Conservation (phyloP, 1,140 invertebrate genomes). For the Thrips palmi region DNA sequence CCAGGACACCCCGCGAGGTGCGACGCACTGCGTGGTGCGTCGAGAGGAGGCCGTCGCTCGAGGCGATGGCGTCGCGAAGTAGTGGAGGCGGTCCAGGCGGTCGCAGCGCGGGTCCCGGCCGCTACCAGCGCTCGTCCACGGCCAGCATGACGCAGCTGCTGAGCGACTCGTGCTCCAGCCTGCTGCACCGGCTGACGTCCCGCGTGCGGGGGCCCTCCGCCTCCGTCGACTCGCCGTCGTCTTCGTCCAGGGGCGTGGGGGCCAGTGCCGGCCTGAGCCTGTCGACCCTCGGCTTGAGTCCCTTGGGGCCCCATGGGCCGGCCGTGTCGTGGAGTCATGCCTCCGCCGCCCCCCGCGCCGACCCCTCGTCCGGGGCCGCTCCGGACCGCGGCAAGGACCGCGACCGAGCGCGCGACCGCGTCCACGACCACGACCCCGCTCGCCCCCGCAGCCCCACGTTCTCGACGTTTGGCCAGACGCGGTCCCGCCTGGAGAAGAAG, state of each 20-base stretch:
- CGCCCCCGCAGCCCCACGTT: too few relatives aligned
- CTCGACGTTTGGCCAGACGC: too few relatives aligned
- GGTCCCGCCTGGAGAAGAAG: not conserved
- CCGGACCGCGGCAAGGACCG: not conserved
- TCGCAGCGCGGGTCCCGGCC: too few relatives aligned
- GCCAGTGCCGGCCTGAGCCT: too few relatives aligned
- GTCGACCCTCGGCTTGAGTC: not conserved
- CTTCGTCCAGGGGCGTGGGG: not conserved
- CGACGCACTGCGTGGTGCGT: too few relatives aligned
- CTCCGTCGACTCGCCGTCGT: slow-evolving; percentile 5
- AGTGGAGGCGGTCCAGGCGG: too few relatives aligned
- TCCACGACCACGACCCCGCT: too few relatives aligned
- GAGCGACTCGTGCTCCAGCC: slow-evolving; percentile 63
- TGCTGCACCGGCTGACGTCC: slow-evolving; percentile 56
- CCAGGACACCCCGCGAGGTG: too few relatives aligned
- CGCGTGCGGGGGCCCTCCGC: slow-evolving; percentile 45
- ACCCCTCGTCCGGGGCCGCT: not conserved
- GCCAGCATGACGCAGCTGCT: slow-evolving; percentile 66
- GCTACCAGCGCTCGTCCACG: slow-evolving; percentile 56
- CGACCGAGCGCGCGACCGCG: too few relatives aligned
- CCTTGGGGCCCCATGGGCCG: not conserved
- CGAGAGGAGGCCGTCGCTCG: slow-evolving; percentile 22
- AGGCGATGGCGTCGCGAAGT: slow-evolving; percentile 36
- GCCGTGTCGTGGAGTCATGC: too few relatives aligned
- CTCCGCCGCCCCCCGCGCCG: too few relatives aligned